Evolutionary conservation across 2,797 vertebrate species (phyloP), one percentile per base, ranked within the genome.

Genomic region (Podarcis lilfordi): DNA sequence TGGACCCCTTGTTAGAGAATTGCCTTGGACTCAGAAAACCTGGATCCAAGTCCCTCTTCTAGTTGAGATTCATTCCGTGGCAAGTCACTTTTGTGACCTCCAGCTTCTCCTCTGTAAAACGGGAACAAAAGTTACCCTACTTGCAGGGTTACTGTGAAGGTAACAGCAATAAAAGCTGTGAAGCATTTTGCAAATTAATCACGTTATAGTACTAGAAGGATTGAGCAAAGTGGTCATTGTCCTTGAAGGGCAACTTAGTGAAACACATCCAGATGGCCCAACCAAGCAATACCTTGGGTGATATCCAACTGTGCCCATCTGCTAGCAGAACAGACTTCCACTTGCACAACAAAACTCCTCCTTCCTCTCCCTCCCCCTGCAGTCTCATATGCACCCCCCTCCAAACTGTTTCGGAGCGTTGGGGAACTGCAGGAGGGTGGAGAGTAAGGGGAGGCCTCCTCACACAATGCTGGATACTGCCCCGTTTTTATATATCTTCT

Each of bases 161-260:
- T 61, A 69, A 88, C 68, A 64, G 9, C 43, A 77, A 77, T 35
- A 59, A 82, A 75, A 15, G 40, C 29, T 75, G 43, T 32, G 66
- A 87, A 45, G 25, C 19, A 84, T 8, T 71, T 77, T 50, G 32
- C 72, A 88, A 80, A 80, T 59, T 87, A 66, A 64, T 75, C 19
- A 55, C 6, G 43, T 83, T 59, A n/a, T 77, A 78, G 5, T 32
- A 72, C 64, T 72, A 72, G 11, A 76, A 43, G 68, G 17, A 5
- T 59, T 71, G n/a, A 35, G 50, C 21, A 84, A 84, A 50, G 27
- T 17, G 32, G 55, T 23, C 61, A 9, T 15, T 82, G 35, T 35
- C 35, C 15, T 4, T 55, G 19, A 66, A 76, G 45, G 32, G 8
- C n/a, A 69, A 35, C 15, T 85, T 17, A 45, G 45, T 59, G 27